Conservation (phyloP, 1,140 invertebrate genomes). For the Wiebesia pumilae region DNA sequence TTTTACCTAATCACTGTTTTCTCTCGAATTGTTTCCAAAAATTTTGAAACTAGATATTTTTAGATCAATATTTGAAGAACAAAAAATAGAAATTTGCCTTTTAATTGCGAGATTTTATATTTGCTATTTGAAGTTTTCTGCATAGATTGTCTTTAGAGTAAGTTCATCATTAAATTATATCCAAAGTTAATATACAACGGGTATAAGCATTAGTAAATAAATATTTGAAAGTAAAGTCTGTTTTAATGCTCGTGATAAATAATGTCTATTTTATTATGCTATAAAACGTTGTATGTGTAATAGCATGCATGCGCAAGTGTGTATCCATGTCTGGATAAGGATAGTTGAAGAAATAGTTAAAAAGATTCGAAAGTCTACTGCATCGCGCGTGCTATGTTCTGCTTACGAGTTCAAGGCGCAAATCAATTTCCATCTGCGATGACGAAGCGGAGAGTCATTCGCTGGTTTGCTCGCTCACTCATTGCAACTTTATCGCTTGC, state of each 20-base stretch:
- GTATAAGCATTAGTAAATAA: neutral
- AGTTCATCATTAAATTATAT: no score
- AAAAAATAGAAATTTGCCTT: no score
- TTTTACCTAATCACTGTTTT: no score
- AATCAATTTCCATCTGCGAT: slow-evolving; percentile 32
- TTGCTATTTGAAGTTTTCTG: no score
- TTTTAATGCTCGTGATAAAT: neutral
- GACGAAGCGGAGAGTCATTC: neutral
- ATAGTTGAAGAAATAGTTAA: neutral
- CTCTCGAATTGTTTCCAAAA: no score
- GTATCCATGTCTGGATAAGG: neutral
- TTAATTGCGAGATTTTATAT: no score
- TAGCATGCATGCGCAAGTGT: neutral
- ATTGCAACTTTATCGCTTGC: neutral
- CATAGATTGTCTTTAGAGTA: no score
- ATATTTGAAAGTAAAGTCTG: no score
- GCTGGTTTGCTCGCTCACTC: neutral
- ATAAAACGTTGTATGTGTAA: neutral
- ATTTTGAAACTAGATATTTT: no score
- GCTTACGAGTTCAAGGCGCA: slow-evolving; percentile 33
- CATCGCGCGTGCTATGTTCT: neutral
- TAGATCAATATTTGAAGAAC: no score
- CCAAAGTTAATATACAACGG: no score
- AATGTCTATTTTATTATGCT: neutral
- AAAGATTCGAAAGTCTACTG: slow-evolving; percentile 1